Conservation (phyloP, 2,797 vertebrate genomes). For the Lagodon rhomboides region DNA sequence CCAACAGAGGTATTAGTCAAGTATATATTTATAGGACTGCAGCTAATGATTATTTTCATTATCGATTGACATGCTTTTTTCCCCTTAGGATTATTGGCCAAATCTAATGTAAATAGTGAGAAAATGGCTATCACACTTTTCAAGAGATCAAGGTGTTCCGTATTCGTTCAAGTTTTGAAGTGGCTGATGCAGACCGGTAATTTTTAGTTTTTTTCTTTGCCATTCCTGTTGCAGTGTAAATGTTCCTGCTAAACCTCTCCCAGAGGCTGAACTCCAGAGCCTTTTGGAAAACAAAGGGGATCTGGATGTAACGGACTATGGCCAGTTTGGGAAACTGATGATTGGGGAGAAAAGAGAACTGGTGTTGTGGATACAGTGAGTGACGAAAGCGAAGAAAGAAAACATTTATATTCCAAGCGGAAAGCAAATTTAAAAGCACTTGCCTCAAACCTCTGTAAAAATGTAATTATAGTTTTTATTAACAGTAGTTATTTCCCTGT, state of each 20-base stretch:
- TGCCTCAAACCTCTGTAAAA: background rate
- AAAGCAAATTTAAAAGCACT: background rate
- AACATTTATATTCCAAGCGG: background rate
- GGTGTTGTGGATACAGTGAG: conserved; percentile 93
- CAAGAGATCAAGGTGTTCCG: too few relatives aligned
- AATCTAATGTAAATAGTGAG: background rate
- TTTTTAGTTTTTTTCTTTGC: background rate
- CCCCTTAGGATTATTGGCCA: too few relatives aligned
- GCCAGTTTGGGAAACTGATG: conserved; percentile 88
- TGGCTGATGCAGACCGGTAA: background rate
- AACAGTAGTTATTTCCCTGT: background rate
- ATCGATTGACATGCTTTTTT: background rate
- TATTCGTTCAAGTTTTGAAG: background rate
- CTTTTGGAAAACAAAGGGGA: conserved; percentile 90
- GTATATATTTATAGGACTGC: background rate
- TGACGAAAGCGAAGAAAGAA: conserved; percentile 28
- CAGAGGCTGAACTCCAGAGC: conserved; percentile 57
- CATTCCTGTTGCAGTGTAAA: conserved; percentile 49
- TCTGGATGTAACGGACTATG: conserved; percentile 86
- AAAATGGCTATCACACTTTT: background rate
- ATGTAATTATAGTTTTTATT: background rate
- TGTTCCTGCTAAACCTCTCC: background rate
- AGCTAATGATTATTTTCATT: background rate
- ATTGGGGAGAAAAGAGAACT: conserved; percentile 84
- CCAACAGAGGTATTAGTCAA: conserved; percentile 78